A percentile compares a stretch with the other conserved stretches of the same genome.
These are phyloP conservation scores for Tetrax tetrax DNA, from an alignment of 2,113 vertebrate species.

Conservation along the genomic window DNA sequence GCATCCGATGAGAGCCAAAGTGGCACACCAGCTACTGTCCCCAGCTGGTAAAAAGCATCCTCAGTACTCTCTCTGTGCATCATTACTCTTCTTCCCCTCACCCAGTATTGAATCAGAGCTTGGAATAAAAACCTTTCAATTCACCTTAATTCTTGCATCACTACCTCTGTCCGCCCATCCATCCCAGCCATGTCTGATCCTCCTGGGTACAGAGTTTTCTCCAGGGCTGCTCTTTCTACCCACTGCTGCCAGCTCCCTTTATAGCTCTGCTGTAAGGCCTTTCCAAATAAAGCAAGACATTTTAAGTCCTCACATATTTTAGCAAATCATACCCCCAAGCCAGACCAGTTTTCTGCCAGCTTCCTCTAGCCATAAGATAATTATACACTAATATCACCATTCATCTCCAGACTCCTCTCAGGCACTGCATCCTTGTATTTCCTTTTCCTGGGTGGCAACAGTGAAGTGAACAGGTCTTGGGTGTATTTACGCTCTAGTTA, in stretches of 20 bases:
- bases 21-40: neutral
- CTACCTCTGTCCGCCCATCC: neutral
- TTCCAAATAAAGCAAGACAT: neutral
- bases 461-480: neutral
- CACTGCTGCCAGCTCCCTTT: neutral
- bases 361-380: neutral
- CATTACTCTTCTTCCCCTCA: neutral
- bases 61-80: neutral
- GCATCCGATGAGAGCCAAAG: neutral
- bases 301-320: neutral
- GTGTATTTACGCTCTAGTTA: neutral
- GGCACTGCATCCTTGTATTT: neutral
- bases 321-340: neutral
- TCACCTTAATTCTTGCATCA: neutral
- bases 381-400: neutral
- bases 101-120: neutral
- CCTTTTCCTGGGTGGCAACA: neutral
- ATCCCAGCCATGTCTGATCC: neutral
- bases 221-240: neutral
- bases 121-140: neutral
- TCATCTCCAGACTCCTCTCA: neutral
- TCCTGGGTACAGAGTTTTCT: neutral
- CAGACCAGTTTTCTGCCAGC: neutral
- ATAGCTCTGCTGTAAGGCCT: neutral
- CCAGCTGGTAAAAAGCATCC: neutral